Conservation (phyloP, 64 coral and sea anemone species). For the Pocillopora damicornis region DNA sequence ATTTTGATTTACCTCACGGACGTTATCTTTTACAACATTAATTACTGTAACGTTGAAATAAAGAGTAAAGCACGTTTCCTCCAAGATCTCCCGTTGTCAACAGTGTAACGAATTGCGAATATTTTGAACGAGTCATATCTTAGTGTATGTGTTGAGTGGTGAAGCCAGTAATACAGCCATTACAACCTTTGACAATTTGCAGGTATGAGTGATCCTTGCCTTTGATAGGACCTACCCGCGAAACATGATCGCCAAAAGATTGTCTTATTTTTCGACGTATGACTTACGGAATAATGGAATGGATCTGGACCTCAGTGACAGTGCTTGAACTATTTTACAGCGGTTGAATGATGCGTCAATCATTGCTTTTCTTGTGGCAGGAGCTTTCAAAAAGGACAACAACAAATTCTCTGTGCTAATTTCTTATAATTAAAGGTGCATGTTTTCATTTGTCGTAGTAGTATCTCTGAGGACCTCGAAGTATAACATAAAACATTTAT, state of each 20-base stretch:
- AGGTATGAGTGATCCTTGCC: not conserved
- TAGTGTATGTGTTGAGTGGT: not conserved
- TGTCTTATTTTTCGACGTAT: not conserved
- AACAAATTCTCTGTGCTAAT: not conserved
- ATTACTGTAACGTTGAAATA: too few species aligned
- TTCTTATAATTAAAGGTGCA: not conserved
- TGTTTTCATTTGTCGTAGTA: not conserved
- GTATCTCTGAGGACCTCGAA: not conserved
- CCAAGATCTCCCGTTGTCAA: not conserved
- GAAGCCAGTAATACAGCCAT: not conserved
- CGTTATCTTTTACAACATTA: not conserved
- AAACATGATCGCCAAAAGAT: not conserved
- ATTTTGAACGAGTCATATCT: not conserved
- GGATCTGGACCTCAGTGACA: too few species aligned
- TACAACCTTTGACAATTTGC: constrained; percentile 4
- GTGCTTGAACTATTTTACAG: not conserved
- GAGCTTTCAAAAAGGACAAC: not conserved
- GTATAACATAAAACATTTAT: not conserved
- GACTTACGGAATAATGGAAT: not conserved
- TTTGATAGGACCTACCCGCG: not conserved
- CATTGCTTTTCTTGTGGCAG: not conserved
- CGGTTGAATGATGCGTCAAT: not conserved
- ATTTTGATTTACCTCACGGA: not conserved
- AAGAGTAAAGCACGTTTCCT: too few species aligned
- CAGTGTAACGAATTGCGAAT: not conserved